Base-by-base conservation (phyloP, 2,888 invertebrate genomes). In the Osedax frankpressi region DNA sequence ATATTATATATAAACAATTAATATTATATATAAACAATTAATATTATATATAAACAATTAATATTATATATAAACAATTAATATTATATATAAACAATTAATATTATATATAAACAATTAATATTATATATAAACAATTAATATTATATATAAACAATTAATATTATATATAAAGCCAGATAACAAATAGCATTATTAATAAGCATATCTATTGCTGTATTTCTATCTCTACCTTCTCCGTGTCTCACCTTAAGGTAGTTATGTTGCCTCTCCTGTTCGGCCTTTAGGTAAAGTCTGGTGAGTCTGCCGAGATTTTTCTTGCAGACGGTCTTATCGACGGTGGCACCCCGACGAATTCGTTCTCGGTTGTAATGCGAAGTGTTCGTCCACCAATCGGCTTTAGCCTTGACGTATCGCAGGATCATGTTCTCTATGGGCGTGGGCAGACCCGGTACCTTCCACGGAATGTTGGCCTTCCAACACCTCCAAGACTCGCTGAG, bases 301-400 rank as follows among this genome's bases (percentile, higher is more conserved):
- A 99, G 87, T n/a, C 98, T 88, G 0, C 98, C 98, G 77, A 99
- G 88, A 86, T 99, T 99, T 87, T 99, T 99, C 87, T 99, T 99
- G 85, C 98, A 99, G 0, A 99, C 98, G 0, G 98, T 99, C 85
- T 99, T 99, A 84, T 99, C 98, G 24, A 98, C 98, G 0, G 98
- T 99, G 71, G 98, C 98, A n/a, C 98, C 98, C 79, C 98, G 89
- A 1, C 98, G 89, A 78, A 99, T 98, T 80, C 98, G 88, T 86
- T 99, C 98, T 63, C 98, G 89, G 86, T 99, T 99, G 86, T 99
- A 99, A 85, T 99, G 98, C 0, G 98, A 97, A 0, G 98, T 98
- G 85, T 98, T 99, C 0, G 98, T 99, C 98, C 98, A 99, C 98
- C 98, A 99, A 85, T 99, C 98, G 0, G 98, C 98, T 72, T 99